These are phyloP conservation scores for Acanthiza pusilla DNA, from an alignment of 2,797 vertebrate genomes.

Conservation along the genomic window DNA sequence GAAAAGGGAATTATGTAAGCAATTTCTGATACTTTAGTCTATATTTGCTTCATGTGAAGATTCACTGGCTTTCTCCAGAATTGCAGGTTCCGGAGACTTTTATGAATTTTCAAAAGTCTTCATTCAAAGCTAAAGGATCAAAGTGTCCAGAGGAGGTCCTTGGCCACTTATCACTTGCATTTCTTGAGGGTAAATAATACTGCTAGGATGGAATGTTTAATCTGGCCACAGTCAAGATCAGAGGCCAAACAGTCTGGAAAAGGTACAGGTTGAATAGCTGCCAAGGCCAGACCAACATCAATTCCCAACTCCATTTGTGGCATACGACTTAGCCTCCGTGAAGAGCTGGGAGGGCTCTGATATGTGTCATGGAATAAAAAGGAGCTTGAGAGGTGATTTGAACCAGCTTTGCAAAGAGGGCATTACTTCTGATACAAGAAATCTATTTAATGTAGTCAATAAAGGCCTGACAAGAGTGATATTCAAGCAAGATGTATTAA, in stretches of 20 bases:
- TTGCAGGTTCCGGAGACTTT: neutral
- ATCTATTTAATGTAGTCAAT: neutral
- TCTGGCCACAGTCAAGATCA: neutral
- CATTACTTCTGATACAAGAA: neutral
- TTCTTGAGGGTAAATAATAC: conserved; percentile 15
- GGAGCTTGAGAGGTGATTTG: neutral
- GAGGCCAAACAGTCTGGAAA: neutral
- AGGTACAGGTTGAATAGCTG: neutral
- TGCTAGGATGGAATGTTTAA: neutral
- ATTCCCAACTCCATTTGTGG: neutral
- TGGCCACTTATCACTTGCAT: neutral
- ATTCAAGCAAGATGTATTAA: neutral
- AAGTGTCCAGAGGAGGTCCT: neutral
- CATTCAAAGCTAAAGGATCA: neutral
- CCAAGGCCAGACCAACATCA: neutral
- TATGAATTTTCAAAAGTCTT: neutral
- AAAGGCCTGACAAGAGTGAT: neutral
- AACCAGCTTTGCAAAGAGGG: neutral
- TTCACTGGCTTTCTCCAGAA: neutral
- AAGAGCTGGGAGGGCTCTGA: neutral
- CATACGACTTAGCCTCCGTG: accelerated
- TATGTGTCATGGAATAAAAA: accelerated
- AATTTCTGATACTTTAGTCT: neutral
- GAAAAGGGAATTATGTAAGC: neutral
- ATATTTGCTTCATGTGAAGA: neutral